Evolutionary conservation across 2,888 invertebrate genomes (phyloP).

Genomic region (Phymatocera aterrima): DNA sequence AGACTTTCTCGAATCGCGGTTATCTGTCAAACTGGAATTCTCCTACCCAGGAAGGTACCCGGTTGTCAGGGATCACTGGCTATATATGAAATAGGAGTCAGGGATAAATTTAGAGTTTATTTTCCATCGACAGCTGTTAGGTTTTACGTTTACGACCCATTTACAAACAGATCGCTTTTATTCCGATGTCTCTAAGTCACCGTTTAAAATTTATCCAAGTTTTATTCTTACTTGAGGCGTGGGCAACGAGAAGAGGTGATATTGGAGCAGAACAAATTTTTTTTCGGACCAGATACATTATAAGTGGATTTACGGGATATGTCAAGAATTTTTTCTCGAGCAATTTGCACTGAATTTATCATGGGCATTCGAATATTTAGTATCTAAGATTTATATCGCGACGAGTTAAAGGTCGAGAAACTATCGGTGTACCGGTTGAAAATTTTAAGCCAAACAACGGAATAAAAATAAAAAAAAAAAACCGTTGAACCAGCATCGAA

Average conservation of each 20-base stretch:
- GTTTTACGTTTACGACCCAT: slow-evolving; percentile 68
- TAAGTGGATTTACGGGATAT: slow-evolving; percentile 1
- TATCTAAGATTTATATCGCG: slow-evolving; percentile 30
- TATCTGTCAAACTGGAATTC: neutral
- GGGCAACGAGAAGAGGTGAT: slow-evolving; percentile 11
- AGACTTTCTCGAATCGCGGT: neutral
- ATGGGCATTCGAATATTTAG: slow-evolving; percentile 4
- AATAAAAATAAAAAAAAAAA: neutral
- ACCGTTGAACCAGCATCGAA: neutral
- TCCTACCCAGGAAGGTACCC: neutral
- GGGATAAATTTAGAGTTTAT: slow-evolving; percentile 68
- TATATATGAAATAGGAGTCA: slow-evolving; percentile 32
- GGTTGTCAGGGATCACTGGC: slow-evolving; percentile 13
- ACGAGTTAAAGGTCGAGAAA: slow-evolving; percentile 20
- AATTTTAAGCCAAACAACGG: neutral
- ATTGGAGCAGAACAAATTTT: neutral
- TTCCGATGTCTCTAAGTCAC: slow-evolving; percentile 51
- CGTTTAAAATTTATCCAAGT: slow-evolving; percentile 37
- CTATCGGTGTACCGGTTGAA: neutral
- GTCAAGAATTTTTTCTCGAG: slow-evolving; percentile 10
- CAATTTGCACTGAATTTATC: slow-evolving; percentile 31
- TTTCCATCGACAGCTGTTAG: slow-evolving; percentile 72
- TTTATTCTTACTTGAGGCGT: slow-evolving; percentile 35
- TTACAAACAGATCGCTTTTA: slow-evolving; percentile 69
- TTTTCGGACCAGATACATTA: neutral